Conservation (phyloP, 2,797 vertebrate species). For the Brachyalestes nurse region DNA sequence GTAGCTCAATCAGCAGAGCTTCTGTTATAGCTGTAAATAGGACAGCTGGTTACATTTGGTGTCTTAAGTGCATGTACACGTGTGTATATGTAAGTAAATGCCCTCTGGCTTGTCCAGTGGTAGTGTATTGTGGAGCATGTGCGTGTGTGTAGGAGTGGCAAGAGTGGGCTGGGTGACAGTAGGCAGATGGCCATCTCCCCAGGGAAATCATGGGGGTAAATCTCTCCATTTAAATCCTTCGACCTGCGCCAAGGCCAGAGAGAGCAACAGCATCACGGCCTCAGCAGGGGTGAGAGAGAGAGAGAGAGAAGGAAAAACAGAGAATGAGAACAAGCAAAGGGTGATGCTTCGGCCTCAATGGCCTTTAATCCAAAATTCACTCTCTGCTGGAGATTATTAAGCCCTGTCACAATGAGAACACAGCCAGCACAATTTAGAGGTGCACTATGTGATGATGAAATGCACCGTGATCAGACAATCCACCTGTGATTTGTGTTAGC, state of each 20-base stretch:
- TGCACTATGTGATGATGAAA: slow-evolving; percentile 2
- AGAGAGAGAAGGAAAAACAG: not conserved
- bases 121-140: slow-evolving; percentile 31
- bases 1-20: not conserved
- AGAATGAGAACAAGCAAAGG: not conserved
- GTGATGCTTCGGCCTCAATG: slow-evolving; percentile 6
- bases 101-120: slow-evolving; percentile 36
- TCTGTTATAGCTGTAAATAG: slow-evolving; percentile 45
- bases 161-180: slow-evolving; percentile 58
- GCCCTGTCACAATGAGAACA: slow-evolving; percentile 10
- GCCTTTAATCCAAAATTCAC: slow-evolving; percentile 36
- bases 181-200: slow-evolving; percentile 68
- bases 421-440: slow-evolving; percentile 12
- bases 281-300: slow-evolving; percentile 51
- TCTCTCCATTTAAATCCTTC: slow-evolving; percentile 68
- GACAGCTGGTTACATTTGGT: slow-evolving; percentile 17
- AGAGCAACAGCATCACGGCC: slow-evolving; percentile 36
- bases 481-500: slow-evolving; percentile 18
- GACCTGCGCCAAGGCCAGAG: slow-evolving; percentile 56
- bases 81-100: slow-evolving; percentile 37
- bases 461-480: not conserved
- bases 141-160: slow-evolving; percentile 36
- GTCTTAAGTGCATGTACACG: slow-evolving; percentile 14
- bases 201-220: slow-evolving; percentile 68
- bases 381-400: slow-evolving; percentile 47